Evolutionary conservation across 1,140 invertebrate genomes (phyloP).

Genomic region (Pseudomyrmex sp.): DNA sequence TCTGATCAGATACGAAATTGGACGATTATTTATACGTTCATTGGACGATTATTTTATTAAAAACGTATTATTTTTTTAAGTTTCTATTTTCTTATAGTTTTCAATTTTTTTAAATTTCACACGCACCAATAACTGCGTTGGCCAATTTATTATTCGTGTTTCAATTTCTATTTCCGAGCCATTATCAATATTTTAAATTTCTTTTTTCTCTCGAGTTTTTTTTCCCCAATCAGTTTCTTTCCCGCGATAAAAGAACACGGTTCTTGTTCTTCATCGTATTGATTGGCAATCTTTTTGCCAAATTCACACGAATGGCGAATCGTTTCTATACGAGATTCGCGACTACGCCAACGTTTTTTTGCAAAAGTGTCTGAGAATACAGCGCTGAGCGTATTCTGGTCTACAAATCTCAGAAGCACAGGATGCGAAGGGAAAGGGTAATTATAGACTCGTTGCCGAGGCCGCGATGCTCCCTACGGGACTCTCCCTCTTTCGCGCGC

Average conservation of each 20-base stretch:
- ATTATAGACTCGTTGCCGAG: conserved; percentile 76
- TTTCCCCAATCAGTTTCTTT: neutral
- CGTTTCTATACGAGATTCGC: conserved; percentile 20
- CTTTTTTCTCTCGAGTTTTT: neutral
- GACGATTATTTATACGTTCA: too few species aligned
- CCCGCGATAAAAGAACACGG: neutral
- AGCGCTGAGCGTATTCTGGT: conserved; percentile 56
- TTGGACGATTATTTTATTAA: too few species aligned
- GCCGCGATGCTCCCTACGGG: conserved; percentile 47
- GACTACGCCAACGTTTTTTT: conserved; percentile 39
- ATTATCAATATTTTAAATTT: neutral
- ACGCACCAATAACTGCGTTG: too few species aligned
- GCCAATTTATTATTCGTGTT: too few species aligned
- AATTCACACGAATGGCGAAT: neutral
- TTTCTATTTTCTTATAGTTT: too few species aligned
- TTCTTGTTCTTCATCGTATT: neutral
- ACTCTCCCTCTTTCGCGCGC: neutral
- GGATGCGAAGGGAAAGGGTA: conserved; percentile 70
- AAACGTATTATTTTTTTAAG: too few species aligned
- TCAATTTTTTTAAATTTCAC: too few species aligned
- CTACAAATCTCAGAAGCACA: conserved; percentile 60
- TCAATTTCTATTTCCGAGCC: too few species aligned
- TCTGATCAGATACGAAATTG: too few species aligned
- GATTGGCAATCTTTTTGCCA: neutral
- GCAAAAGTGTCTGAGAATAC: conserved; percentile 28